Conservation (phyloP, 2,797 vertebrate genomes). For the Acrossocheilus wenchowensis region DNA sequence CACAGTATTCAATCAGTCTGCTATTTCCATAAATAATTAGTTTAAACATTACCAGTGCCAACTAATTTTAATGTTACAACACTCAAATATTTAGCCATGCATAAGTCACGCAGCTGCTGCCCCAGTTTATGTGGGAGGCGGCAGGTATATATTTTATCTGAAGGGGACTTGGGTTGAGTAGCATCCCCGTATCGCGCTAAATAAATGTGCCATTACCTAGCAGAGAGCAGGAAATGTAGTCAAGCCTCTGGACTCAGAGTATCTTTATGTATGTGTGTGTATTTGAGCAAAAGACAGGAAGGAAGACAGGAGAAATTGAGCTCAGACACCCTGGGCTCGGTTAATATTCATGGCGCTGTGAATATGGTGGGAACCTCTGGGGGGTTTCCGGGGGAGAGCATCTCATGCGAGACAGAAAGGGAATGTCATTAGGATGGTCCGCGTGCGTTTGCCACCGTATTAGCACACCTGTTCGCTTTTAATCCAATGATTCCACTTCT, state of each 20-base stretch:
- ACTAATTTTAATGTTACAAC: not conserved
- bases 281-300: conserved; percentile 28
- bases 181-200: conserved; percentile 56
- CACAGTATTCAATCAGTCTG: not conserved
- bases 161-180: conserved; percentile 19
- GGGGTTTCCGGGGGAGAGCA: conserved; percentile 49
- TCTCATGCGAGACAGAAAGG: conserved; percentile 57
- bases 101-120: conserved; percentile 5
- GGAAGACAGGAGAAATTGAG: conserved; percentile 24
- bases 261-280: conserved; percentile 17
- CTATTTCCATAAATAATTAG: not conserved
- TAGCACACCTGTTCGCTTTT: conserved; percentile 38
- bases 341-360: conserved; percentile 57
- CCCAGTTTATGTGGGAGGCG: conserved; percentile 38
- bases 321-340: conserved; percentile 31
- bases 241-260: conserved; percentile 52
- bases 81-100: not conserved
- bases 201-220: conserved; percentile 70
- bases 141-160: conserved; percentile 31
- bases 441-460: conserved; percentile 21
- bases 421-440: conserved; percentile 64
- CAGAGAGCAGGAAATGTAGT: conserved; percentile 68
- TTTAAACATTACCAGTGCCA: not conserved
- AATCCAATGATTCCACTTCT: conserved; percentile 28
- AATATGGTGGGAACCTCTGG: conserved; percentile 24